A percentile compares a stretch with the other conserved stretches of the same genome.
These are phyloP conservation scores for Aythya baeri DNA, from an alignment of 2,113 vertebrate species.

Conservation along the genomic window DNA sequence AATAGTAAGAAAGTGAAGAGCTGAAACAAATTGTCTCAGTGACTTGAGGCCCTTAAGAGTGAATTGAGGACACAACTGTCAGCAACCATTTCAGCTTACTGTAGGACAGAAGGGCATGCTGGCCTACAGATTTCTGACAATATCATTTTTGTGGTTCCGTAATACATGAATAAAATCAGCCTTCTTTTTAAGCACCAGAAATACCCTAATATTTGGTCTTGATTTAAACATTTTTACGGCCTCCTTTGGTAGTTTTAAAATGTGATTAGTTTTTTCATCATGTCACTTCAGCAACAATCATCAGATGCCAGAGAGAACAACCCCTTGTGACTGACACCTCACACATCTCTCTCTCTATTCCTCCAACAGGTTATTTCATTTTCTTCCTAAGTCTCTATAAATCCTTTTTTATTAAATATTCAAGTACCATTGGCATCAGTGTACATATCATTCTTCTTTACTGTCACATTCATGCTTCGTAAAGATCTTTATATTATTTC, in stretches of 20 bases:
- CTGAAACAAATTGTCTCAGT: neutral
- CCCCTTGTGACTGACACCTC: neutral
- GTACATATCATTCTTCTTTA: neutral
- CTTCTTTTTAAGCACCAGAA: neutral
- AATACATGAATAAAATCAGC: neutral
- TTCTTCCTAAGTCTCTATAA: neutral
- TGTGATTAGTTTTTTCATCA: neutral
- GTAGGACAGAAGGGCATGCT: neutral
- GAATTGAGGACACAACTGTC: neutral
- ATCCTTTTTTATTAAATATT: slow-evolving; percentile 32
- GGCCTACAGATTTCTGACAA: neutral
- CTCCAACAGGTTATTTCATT: neutral
- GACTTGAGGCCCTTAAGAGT: neutral
- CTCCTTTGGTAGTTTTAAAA: neutral
- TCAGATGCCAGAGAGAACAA: neutral
- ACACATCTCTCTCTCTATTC: neutral
- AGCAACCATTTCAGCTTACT: neutral
- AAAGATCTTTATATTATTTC: neutral
- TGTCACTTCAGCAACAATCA: neutral
- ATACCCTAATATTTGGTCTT: neutral
- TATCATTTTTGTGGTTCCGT: neutral
- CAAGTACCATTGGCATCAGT: neutral
- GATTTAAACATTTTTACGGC: neutral
- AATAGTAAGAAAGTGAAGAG: neutral
- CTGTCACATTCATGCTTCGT: neutral